Conservation (phyloP, 2,888 invertebrate species). For the Epirrita christyi region DNA sequence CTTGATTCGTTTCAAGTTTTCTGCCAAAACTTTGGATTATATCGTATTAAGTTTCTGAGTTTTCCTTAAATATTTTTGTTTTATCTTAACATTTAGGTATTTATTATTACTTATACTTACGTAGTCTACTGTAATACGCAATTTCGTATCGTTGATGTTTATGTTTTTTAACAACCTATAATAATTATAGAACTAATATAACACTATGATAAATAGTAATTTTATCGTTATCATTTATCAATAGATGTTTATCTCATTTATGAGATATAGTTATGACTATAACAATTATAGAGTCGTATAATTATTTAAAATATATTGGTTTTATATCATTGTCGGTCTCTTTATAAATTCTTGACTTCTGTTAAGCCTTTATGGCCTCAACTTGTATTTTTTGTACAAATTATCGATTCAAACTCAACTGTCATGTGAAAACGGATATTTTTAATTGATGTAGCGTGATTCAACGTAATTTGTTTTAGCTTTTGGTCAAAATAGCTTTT, state of each 20-base stretch:
- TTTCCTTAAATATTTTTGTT: too few relatives aligned
- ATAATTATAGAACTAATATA: slow-evolving; percentile 9
- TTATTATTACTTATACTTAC: background rate
- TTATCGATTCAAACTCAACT: slow-evolving; percentile 29
- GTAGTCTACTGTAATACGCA: slow-evolving; percentile 25
- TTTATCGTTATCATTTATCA: slow-evolving; percentile 21
- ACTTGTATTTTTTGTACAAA: slow-evolving; percentile 28
- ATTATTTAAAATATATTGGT: slow-evolving; percentile 1
- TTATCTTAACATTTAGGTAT: background rate
- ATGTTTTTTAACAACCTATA: slow-evolving; percentile 12
- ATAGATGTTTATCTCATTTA: slow-evolving; percentile 8
- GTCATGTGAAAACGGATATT: slow-evolving; percentile 26
- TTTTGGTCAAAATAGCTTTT: slow-evolving; percentile 17
- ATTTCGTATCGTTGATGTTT: background rate
- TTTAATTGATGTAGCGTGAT: slow-evolving; percentile 30
- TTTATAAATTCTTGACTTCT: slow-evolving; percentile 10
- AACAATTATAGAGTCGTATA: background rate
- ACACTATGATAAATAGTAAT: slow-evolving; percentile 20
- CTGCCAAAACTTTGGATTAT: slow-evolving; percentile 1
- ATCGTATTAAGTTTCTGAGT: background rate
- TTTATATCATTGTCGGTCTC: slow-evolving; percentile 6
- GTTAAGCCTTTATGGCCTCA: slow-evolving; percentile 1
- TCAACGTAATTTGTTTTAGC: slow-evolving; percentile 14
- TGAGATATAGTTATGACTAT: background rate
- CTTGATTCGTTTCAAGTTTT: slow-evolving; percentile 6